Conservation (phyloP, 2,113 vertebrate species). For the Paedocypris sp. region DNA sequence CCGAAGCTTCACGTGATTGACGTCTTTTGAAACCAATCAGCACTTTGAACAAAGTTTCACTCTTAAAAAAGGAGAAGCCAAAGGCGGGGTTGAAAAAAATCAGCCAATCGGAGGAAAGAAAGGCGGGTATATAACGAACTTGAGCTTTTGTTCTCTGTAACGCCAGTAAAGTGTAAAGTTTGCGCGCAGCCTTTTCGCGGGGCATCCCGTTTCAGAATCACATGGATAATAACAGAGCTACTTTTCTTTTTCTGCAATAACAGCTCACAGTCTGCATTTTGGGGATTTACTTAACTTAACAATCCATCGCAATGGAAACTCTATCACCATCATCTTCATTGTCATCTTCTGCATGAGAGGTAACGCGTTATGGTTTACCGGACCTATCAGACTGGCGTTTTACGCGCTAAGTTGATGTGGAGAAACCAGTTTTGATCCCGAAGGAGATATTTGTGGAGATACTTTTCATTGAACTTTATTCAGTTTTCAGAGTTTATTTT, state of each 20-base stretch:
- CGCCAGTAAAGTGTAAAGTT: slow-evolving; percentile 55
- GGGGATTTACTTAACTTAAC: background rate
- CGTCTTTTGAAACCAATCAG: slow-evolving; percentile 25
- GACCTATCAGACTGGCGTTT: background rate
- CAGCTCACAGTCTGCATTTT: background rate
- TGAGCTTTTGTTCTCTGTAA: slow-evolving; percentile 58
- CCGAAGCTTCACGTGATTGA: slow-evolving; percentile 42
- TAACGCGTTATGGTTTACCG: background rate
- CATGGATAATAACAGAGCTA: slow-evolving; percentile 13
- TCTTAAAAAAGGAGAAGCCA: slow-evolving; percentile 30
- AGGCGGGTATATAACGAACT: slow-evolving; percentile 56
- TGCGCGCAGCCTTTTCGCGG: slow-evolving; percentile 54
- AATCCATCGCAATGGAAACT: slow-evolving; percentile 31
- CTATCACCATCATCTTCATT: slow-evolving; percentile 19
- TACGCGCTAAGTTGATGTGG: no score
- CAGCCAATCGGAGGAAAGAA: slow-evolving; percentile 50
- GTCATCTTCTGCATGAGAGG: background rate
- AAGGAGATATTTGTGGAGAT: no score
- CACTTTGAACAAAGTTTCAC: background rate
- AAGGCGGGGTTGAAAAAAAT: slow-evolving; percentile 25
- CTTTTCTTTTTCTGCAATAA: slow-evolving; percentile 3
- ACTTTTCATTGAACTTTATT: no score
- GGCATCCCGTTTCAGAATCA: slow-evolving; percentile 41
- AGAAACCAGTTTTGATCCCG: no score
- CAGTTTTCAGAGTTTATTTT: no score